Percentiles rank a stretch among this genome's conserved stretches.
These are phyloP conservation scores for Lydus trimaculatus DNA, from an alignment of 2,888 invertebrate genomes.

Conservation along the genomic window DNA sequence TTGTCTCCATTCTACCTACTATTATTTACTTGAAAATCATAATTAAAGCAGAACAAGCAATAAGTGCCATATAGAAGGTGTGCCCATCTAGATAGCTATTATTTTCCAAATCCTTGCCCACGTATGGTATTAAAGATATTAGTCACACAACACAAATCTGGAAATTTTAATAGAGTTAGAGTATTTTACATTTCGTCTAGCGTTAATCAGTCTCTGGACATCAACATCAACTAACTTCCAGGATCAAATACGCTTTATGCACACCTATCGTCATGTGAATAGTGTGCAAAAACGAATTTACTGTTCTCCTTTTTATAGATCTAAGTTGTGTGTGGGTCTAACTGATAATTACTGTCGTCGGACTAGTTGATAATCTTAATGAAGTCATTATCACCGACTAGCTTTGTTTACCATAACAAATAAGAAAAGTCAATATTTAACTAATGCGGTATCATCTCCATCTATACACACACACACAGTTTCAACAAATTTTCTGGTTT, in stretches of 20 bases:
- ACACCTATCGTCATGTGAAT: too few relatives aligned
- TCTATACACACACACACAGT: constrained; percentile 34
- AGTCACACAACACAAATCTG: background rate
- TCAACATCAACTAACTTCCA: too few relatives aligned
- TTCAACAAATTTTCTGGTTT: constrained; percentile 33
- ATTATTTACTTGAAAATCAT: background rate
- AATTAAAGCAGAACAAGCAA: background rate
- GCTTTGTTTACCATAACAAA: constrained; percentile 39
- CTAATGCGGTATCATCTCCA: constrained; percentile 41
- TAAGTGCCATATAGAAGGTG: background rate
- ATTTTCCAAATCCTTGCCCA: background rate
- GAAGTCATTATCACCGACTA: constrained; percentile 43
- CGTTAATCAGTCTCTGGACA: too few relatives aligned
- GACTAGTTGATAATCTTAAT: constrained; percentile 28
- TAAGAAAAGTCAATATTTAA: constrained; percentile 50
- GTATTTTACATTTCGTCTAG: too few relatives aligned
- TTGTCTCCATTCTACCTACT: background rate
- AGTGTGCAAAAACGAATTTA: too few relatives aligned
- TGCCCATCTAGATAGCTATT: background rate
- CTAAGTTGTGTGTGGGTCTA: background rate
- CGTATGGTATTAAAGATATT: background rate
- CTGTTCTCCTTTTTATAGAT: too few relatives aligned
- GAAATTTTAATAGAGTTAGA: too few relatives aligned
- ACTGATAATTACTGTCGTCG: constrained; percentile 19
- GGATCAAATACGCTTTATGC: too few relatives aligned